Evolutionary conservation across 1,140 invertebrate genomes (phyloP).

Genomic region (Temnothorax nylanderi): DNA sequence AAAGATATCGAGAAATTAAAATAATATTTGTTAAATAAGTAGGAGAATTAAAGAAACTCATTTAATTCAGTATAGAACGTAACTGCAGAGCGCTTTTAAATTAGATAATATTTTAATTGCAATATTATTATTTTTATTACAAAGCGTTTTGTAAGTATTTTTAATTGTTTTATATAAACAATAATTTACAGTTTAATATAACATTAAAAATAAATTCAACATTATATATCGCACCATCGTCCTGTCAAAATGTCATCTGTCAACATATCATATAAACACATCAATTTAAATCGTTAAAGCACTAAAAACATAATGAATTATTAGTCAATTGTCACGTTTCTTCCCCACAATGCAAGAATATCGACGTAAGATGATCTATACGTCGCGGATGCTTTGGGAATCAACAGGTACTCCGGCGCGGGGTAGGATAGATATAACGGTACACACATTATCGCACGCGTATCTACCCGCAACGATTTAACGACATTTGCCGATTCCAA

Average conservation of each 20-base stretch:
- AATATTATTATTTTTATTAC: not conserved
- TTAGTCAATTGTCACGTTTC: not conserved
- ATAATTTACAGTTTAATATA: not conserved
- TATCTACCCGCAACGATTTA: conserved; percentile 30
- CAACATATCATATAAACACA: conserved; percentile 1
- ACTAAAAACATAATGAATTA: not conserved
- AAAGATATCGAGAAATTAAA: not conserved
- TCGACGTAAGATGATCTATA: conserved; percentile 51
- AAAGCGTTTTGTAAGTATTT: not conserved
- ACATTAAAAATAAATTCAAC: not conserved
- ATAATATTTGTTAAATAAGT: not conserved
- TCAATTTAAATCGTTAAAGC: not conserved
- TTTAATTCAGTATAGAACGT: not conserved
- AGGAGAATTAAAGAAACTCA: not conserved
- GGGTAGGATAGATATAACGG: conserved; percentile 61
- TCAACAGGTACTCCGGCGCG: conserved; percentile 66
- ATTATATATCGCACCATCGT: not conserved
- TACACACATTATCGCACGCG: conserved; percentile 55
- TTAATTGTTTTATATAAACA: not conserved
- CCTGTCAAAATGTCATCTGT: not conserved
- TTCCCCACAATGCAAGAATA: not conserved
- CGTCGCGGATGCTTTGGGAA: conserved; percentile 21
- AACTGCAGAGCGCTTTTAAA: not conserved
- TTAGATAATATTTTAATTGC: not conserved
- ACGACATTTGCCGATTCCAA: not conserved